These are phyloP conservation scores for Morpho helenor DNA, from an alignment of 2,888 invertebrate species.

Conservation along the genomic window DNA sequence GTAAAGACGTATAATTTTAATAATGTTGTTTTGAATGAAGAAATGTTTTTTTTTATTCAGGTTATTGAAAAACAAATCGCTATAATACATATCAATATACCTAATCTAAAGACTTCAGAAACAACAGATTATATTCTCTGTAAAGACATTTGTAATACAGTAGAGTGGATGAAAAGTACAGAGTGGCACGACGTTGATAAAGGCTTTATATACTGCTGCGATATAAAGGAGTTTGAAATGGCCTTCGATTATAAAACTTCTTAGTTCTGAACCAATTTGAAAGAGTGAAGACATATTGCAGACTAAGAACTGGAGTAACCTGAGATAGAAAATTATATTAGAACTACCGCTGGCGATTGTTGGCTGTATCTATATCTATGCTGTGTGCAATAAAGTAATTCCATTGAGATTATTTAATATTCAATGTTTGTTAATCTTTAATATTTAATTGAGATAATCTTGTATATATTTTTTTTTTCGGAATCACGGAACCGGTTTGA, in stretches of 20 bases:
- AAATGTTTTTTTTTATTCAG: slow-evolving; percentile 31
- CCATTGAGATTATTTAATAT: too few species aligned
- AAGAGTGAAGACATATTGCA: too few species aligned
- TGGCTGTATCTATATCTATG: too few species aligned
- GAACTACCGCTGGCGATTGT: not conserved
- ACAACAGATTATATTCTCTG: slow-evolving; percentile 34
- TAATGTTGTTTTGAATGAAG: not conserved
- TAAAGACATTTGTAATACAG: slow-evolving; percentile 37
- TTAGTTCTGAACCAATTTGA: not conserved
- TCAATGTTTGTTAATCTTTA: too few species aligned
- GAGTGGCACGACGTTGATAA: slow-evolving; percentile 34
- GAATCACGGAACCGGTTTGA: too few species aligned
- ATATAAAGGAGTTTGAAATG: slow-evolving; percentile 32
- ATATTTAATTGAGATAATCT: too few species aligned
- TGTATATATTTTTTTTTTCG: too few species aligned
- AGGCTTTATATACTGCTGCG: slow-evolving; percentile 49
- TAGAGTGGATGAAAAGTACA: slow-evolving; percentile 38
- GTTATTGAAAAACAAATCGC: slow-evolving; percentile 39
- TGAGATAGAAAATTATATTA: too few species aligned
- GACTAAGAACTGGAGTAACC: too few species aligned
- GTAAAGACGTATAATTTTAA: not conserved
- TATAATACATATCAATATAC: slow-evolving; percentile 49
- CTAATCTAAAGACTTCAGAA: slow-evolving; percentile 33
- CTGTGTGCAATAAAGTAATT: too few species aligned
- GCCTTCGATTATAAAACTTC: slow-evolving; percentile 7